phyloP scores from a whole-genome alignment of 2,888 invertebrate species.

The Eupithecia abbreviata region DNA sequence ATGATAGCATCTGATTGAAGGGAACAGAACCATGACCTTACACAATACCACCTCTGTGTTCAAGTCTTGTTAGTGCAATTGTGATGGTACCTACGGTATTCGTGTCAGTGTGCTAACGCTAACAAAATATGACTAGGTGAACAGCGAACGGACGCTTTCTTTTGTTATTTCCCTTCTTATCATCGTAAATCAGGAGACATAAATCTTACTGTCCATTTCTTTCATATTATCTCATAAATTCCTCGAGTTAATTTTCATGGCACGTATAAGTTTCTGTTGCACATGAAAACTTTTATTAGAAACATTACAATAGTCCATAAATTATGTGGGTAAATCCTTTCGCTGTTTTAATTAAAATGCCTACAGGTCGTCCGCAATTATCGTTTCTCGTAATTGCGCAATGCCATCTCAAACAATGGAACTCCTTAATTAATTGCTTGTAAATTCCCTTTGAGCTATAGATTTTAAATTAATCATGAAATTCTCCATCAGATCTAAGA shows the following conservation, averaged over 20 bases:
- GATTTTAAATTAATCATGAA: conserved; percentile 1
- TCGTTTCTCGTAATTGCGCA: conserved; percentile 48
- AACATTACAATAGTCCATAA: conserved; percentile 33
- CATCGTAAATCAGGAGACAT: background rate
- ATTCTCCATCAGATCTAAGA: background rate
- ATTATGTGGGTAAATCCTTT: conserved; percentile 28
- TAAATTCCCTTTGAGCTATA: conserved; percentile 8
- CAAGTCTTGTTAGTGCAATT: conserved; percentile 68
- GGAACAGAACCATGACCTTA: conserved; percentile 61
- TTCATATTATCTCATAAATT: conserved; percentile 2
- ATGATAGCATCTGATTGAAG: conserved; percentile 55
- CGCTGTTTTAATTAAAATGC: conserved; percentile 44
- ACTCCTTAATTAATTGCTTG: conserved; percentile 50
- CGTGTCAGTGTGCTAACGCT: conserved; percentile 42
- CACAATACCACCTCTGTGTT: conserved; percentile 56
- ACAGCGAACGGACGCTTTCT: conserved; percentile 2
- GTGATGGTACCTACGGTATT: conserved; percentile 51
- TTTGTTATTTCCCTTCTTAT: conserved; percentile 11
- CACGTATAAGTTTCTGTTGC: conserved; percentile 8
- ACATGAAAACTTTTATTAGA: conserved; percentile 10
- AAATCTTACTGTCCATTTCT: background rate
- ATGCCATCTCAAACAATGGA: conserved; percentile 51
- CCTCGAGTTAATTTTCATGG: background rate
- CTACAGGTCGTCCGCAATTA: conserved; percentile 41
- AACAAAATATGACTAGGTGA: conserved; percentile 17